A percentile compares a stretch with the other conserved stretches of the same genome.
Evolutionary conservation across 1,140 invertebrate species (phyloP).

Genomic region (Drosophila dunni): DNA sequence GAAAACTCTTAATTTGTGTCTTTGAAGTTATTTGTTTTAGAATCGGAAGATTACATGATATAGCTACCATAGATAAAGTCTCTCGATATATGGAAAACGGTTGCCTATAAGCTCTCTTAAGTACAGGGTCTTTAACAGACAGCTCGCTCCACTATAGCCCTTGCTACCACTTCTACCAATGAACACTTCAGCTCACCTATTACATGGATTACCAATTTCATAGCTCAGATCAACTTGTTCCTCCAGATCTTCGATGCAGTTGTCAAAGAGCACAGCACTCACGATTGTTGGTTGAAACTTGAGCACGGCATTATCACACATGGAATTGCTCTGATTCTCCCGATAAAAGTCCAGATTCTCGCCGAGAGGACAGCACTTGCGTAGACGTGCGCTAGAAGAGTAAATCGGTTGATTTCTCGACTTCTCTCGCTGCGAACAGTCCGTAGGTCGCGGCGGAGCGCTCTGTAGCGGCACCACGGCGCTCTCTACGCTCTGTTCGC

Average conservation of each 20-base stretch:
- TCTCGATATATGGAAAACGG: too few species aligned
- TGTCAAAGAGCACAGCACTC: constrained; percentile 72
- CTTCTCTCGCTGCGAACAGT: constrained; percentile 77
- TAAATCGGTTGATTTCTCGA: constrained; percentile 54
- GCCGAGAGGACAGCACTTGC: constrained; percentile 77
- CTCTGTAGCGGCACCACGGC: constrained; percentile 7
- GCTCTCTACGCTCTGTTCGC: not conserved
- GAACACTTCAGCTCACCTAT: constrained; percentile 57
- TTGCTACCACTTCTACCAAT: not conserved
- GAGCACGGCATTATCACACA: constrained; percentile 65
- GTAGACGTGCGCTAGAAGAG: constrained; percentile 53
- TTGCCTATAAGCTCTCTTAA: too few species aligned
- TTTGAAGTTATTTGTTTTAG: too few species aligned
- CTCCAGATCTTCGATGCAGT: constrained; percentile 81
- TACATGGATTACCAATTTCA: constrained; percentile 81
- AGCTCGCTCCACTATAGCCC: too few species aligned
- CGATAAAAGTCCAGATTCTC: constrained; percentile 73
- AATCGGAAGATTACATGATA: too few species aligned
- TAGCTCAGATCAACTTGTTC: constrained; percentile 57
- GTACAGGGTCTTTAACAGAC: too few species aligned
- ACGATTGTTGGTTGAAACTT: constrained; percentile 69
- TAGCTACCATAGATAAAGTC: too few species aligned
- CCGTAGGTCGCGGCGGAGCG: constrained; percentile 36
- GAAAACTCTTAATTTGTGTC: too few species aligned
- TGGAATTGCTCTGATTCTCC: constrained; percentile 70